Conservation (phyloP, 2,888 invertebrate genomes). For the Agrochola litura region DNA sequence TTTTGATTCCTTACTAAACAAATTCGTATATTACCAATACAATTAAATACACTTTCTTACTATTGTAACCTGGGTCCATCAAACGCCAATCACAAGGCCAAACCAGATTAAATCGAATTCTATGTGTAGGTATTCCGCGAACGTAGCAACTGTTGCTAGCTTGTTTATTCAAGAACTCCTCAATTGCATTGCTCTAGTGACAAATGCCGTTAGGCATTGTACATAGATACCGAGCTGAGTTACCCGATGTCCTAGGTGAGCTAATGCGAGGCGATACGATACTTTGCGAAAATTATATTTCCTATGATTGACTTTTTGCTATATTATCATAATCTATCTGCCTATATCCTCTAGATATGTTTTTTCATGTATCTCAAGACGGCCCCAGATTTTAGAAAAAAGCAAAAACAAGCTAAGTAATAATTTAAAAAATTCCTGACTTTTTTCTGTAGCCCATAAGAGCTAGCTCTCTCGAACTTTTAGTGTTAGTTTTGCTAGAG, state of each 20-base stretch:
- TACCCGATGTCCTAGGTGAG: slow-evolving; percentile 18
- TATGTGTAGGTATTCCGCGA: slow-evolving; percentile 28
- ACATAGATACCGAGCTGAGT: neutral
- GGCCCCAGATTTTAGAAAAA: neutral
- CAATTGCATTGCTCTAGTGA: slow-evolving; percentile 50
- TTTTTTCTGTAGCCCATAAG: neutral
- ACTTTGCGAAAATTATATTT: neutral
- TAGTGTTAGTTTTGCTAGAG: neutral
- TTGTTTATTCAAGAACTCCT: slow-evolving; percentile 42
- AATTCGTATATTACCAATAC: neutral
- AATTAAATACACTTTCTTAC: neutral
- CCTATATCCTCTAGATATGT: no score
- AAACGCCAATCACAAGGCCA: slow-evolving; percentile 2
- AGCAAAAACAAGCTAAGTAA: neutral
- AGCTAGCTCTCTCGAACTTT: neutral
- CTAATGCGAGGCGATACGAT: neutral
- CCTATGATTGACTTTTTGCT: neutral
- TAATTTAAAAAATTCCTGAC: neutral
- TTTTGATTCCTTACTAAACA: neutral
- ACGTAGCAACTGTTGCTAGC: slow-evolving; percentile 25
- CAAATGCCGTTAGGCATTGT: slow-evolving; percentile 62
- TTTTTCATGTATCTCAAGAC: neutral
- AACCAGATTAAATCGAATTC: slow-evolving; percentile 16
- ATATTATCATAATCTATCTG: neutral
- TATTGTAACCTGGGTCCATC: slow-evolving; percentile 15